Percentiles rank a stretch among this genome's conserved stretches.
phyloP scores from a whole-genome alignment of 2,888 invertebrate species.

The Drosophila borborema region DNA sequence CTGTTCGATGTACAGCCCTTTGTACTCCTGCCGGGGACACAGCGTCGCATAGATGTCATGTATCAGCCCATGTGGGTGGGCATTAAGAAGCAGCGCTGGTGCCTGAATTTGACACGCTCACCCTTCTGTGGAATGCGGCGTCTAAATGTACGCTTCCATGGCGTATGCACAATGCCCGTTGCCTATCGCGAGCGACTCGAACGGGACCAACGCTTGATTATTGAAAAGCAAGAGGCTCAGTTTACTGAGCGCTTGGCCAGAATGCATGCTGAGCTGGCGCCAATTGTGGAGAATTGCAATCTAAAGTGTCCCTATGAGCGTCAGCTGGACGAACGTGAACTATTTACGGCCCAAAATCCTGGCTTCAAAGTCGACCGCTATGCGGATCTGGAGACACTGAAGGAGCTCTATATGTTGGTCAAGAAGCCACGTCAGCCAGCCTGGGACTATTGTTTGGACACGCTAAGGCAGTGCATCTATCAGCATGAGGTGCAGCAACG shows the following conservation, averaged over 20 bases:
- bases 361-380: constrained; percentile 59
- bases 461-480: constrained; percentile 36
- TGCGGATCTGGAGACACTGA: constrained; percentile 62
- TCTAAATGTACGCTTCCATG: constrained; percentile 59
- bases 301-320: constrained; percentile 59
- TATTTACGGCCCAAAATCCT: constrained; percentile 48
- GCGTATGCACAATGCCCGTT: constrained; percentile 58
- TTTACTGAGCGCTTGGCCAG: constrained; percentile 23
- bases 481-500: constrained; percentile 34
- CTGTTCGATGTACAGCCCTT: constrained; percentile 66
- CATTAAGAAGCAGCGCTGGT: constrained; percentile 68
- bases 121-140: constrained; percentile 61
- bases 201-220: constrained; percentile 32
- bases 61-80: constrained; percentile 70
- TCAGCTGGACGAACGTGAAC: constrained; percentile 63
- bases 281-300: constrained; percentile 37
- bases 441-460: constrained; percentile 52
- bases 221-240: constrained; percentile 46
- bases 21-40: constrained; percentile 51
- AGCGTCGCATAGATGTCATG: constrained; percentile 57
- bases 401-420: constrained; percentile 48
- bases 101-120: constrained; percentile 49
- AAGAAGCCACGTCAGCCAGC: constrained; percentile 68
- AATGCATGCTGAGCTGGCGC: constrained; percentile 50
- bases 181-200: constrained; percentile 51